Evolutionary conservation across 2,888 invertebrate species (phyloP).

Genomic region (Callyntrura sp.): DNA sequence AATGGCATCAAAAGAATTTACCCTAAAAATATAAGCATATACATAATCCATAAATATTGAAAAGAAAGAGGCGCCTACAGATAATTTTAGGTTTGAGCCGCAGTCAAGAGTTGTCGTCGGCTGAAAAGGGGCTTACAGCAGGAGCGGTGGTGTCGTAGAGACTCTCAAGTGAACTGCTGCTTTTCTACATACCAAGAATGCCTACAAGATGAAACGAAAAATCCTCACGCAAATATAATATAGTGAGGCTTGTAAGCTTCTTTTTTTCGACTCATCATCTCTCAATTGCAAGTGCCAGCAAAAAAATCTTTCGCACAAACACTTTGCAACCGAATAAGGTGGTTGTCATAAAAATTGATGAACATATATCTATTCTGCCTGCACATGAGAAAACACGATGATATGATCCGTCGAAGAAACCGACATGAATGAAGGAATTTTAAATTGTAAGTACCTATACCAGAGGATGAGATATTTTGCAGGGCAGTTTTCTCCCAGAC

Average conservation of each 20-base stretch:
- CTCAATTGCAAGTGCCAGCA: conserved; percentile 51
- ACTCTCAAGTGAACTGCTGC: conserved; percentile 65
- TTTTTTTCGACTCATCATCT: conserved; percentile 35
- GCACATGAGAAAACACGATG: conserved; percentile 57
- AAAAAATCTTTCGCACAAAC: conserved; percentile 55
- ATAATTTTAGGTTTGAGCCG: background rate
- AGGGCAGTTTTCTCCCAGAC: too few relatives aligned
- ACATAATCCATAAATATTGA: conserved; percentile 67
- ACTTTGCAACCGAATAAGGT: conserved; percentile 17
- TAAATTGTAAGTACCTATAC: too few relatives aligned
- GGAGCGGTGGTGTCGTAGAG: too few relatives aligned
- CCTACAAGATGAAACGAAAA: conserved; percentile 28
- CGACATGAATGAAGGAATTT: conserved; percentile 39
- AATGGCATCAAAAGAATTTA: background rate
- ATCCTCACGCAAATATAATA: conserved; percentile 15
- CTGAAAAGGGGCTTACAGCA: conserved; percentile 50
- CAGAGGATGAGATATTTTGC: conserved; percentile 31
- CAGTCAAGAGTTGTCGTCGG: background rate
- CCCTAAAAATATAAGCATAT: conserved; percentile 10
- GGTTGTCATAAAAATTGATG: conserved; percentile 74
- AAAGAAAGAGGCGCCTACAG: conserved; percentile 17
- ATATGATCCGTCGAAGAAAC: conserved; percentile 47
- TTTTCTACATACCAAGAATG: background rate
- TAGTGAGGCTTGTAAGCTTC: background rate
- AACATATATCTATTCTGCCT: conserved; percentile 63